Evolutionary conservation across 2,888 invertebrate genomes (phyloP).

Genomic region (Mythimna albipuncta): DNA sequence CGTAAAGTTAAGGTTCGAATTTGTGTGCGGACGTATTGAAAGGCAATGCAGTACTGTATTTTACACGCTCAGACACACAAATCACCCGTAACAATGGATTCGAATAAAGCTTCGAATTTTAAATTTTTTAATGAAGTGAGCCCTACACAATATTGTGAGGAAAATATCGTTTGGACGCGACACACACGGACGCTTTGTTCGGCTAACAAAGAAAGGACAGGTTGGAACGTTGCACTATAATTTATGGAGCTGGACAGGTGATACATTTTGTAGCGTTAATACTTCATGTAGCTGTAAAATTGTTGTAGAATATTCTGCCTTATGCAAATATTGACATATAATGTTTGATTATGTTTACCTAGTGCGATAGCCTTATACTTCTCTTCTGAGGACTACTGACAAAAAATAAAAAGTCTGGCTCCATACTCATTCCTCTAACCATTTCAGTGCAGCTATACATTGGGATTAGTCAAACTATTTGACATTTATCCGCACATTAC

Average conservation of each 20-base stretch:
- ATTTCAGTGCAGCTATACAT: constrained; percentile 24
- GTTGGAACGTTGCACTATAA: constrained; percentile 30
- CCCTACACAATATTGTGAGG: constrained; percentile 84
- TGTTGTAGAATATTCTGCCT: constrained; percentile 8
- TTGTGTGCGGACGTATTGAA: constrained; percentile 60
- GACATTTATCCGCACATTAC: constrained; percentile 37
- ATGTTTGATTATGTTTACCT: not conserved
- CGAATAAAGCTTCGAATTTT: constrained; percentile 86
- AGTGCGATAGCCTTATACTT: not conserved
- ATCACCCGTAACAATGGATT: constrained; percentile 84
- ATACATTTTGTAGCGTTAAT: constrained; percentile 39
- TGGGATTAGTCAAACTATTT: constrained; percentile 32
- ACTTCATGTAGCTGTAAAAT: constrained; percentile 15
- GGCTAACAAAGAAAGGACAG: constrained; percentile 37
- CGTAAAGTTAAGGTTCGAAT: constrained; percentile 68
- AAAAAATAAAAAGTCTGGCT: not conserved
- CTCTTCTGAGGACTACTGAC: not conserved
- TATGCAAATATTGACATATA: constrained; percentile 13
- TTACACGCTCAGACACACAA: constrained; percentile 84
- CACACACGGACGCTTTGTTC: constrained; percentile 71
- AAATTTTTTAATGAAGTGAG: constrained; percentile 88
- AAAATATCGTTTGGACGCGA: constrained; percentile 78
- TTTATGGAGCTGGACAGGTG: constrained; percentile 26
- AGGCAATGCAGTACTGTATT: constrained; percentile 77
- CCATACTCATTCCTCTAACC: not conserved